Evolutionary conservation across 2,888 invertebrate genomes (phyloP), one percentile per base, ranked within the genome.

Genomic region (Acholoe squamosa): DNA sequence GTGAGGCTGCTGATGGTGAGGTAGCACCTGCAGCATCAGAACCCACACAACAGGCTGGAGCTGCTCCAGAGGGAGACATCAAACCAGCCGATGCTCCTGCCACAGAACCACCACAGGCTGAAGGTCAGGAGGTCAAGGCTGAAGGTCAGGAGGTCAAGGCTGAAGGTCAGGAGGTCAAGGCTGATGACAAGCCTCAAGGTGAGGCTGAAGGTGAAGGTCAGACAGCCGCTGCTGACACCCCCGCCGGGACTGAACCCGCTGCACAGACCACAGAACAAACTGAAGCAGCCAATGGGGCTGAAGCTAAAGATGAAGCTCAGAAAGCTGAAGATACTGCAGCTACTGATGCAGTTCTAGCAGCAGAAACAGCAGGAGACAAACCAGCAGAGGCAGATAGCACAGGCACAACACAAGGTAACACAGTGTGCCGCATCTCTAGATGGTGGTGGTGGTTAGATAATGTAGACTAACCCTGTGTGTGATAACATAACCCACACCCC

Each of bases 371-470:
- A 80, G 89, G 61, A 56, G 52, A 52, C n/a, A 84, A n/a, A 33
- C n/a, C 14, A 43, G 84, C 33, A 12, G 52, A 28, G 52, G 7
- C 28, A 67, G 43, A n/a, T n/a, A n/a, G n/a, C n/a, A n/a, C n/a
- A n/a, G n/a, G n/a, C n/a, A 90, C n/a, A 19, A 14, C 67, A 51
- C 43, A 34, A 54, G 89, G 90, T 43, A 88, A 77, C 52, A 91
- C 89, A 88, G 92, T 80, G 61, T 61, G 61, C n/a, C n/a, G 61
- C 22, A 0, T n/a, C n/a, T n/a, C n/a, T n/a, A n/a, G n/a, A n/a
- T 61, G 77, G 34, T 54, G 89, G 76, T 25, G 54, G 77, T 7
- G 56, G 56, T 28, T 56, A 90, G n/a, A n/a, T n/a, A n/a, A n/a
- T 33, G 86, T 33, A 61, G 51, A 51, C 86, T 86, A 28, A 34